A percentile compares a stretch with the other conserved stretches of the same genome.
Conservation (phyloP, 2,797 vertebrate genomes). For the Poecilia wingei region DNA sequence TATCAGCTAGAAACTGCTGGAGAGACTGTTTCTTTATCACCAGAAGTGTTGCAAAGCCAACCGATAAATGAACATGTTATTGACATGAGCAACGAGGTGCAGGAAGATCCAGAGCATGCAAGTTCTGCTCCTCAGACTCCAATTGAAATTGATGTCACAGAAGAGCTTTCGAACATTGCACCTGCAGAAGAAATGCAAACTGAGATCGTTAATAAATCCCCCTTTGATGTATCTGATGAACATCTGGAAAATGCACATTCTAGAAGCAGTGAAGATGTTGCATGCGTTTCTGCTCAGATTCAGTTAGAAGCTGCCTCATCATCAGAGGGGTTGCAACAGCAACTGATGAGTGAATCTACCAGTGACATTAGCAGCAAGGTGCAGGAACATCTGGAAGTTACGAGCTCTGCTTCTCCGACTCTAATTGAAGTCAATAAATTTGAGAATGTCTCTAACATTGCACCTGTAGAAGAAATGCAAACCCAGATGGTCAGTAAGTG, state of each 20-base stretch:
- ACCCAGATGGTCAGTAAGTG: slow-evolving; percentile 13
- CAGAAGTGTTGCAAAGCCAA: neutral
- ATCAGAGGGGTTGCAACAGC: slow-evolving; percentile 3
- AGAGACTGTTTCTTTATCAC: neutral
- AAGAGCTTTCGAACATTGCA: neutral
- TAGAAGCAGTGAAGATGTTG: neutral
- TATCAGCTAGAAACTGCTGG: neutral
- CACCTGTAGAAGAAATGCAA: slow-evolving; percentile 1
- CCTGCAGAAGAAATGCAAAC: neutral
- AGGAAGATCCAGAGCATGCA: neutral
- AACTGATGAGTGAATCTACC: slow-evolving; percentile 12
- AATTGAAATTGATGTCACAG: slow-evolving; percentile 1
- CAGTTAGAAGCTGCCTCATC: neutral
- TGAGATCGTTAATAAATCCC: neutral
- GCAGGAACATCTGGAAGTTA: neutral
- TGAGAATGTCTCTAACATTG: neutral
- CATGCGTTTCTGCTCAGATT: neutral
- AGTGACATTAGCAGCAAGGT: neutral
- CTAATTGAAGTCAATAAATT: neutral
- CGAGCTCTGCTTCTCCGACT: neutral
- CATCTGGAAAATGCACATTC: slow-evolving; percentile 2
- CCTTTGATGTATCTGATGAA: neutral
- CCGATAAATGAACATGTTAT: slow-evolving; percentile 8
- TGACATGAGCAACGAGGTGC: neutral
- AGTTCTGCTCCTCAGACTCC: slow-evolving; percentile 13